A percentile compares a stretch with the other conserved stretches of the same genome.
phyloP scores from a whole-genome alignment of 2,888 invertebrate species.

The Camptogramma bilineatum region DNA sequence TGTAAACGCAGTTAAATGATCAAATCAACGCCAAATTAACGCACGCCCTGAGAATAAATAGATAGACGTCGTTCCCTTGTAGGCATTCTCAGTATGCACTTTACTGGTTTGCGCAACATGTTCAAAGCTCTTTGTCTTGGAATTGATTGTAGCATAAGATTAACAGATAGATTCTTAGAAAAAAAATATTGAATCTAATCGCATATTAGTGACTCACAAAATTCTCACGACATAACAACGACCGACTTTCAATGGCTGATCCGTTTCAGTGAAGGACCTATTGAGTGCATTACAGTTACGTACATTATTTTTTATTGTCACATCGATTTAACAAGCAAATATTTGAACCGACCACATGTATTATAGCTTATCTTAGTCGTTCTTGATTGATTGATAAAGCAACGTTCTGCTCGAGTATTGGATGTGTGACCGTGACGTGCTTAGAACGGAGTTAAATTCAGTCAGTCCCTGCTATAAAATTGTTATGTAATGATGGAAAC shows the following conservation, averaged over 20 bases:
- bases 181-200: constrained; percentile 34
- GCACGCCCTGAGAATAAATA: not conserved
- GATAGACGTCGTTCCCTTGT: constrained; percentile 8
- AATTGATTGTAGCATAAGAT: constrained; percentile 31
- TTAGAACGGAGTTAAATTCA: not conserved
- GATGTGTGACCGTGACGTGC: not conserved
- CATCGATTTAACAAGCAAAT: not conserved
- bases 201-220: constrained; percentile 34
- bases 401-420: not conserved
- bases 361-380: not conserved
- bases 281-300: too few relatives aligned
- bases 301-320: not conserved
- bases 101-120: constrained; percentile 28
- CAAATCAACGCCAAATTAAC: constrained; percentile 11
- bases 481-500: not conserved
- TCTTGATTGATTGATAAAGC: not conserved
- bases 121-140: constrained; percentile 32
- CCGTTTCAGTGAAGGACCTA: constrained; percentile 10
- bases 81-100: constrained; percentile 20
- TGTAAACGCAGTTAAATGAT: not conserved
- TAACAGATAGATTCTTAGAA: constrained; percentile 31
- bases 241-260: constrained; percentile 18
- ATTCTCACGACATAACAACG: constrained; percentile 26
- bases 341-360: not conserved
- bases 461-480: not conserved